Percentiles rank a stretch among this genome's conserved stretches.
These are phyloP conservation scores for Pterocles gutturalis DNA, from an alignment of 2,113 vertebrate genomes.

Conservation along the genomic window DNA sequence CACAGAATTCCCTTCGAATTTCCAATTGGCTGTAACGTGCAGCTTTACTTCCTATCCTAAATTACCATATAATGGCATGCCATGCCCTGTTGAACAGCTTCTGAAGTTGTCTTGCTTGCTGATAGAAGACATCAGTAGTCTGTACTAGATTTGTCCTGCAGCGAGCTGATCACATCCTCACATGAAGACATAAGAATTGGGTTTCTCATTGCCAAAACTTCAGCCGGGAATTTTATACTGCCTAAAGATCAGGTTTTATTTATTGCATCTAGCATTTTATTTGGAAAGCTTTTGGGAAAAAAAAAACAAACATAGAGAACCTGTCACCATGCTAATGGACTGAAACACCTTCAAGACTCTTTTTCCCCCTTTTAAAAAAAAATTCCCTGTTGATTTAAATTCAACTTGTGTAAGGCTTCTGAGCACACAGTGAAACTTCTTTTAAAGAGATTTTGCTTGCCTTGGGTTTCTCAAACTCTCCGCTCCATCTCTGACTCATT, in stretches of 20 bases:
- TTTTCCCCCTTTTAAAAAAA: fast-evolving
- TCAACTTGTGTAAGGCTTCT: background rate
- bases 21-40: background rate
- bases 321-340: background rate
- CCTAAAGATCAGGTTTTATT: background rate
- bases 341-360: background rate
- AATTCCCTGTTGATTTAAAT: background rate
- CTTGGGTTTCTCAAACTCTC: conserved; percentile 52
- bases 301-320: background rate
- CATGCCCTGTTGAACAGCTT: background rate
- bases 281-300: background rate
- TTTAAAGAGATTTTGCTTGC: conserved; percentile 56
- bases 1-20: background rate
- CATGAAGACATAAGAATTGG: background rate
- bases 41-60: background rate
- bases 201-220: background rate
- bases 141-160: background rate
- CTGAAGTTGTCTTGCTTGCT: background rate
- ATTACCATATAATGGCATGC: background rate
- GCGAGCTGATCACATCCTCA: background rate
- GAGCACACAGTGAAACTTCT: conserved; percentile 19
- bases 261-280: background rate
- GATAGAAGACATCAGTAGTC: background rate
- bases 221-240: background rate
- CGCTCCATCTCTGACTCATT: conserved; percentile 54